A percentile compares a stretch with the other conserved stretches of the same genome.
These are phyloP conservation scores for Rhipidura dahli DNA, from an alignment of 2,113 vertebrate species.

Conservation along the genomic window DNA sequence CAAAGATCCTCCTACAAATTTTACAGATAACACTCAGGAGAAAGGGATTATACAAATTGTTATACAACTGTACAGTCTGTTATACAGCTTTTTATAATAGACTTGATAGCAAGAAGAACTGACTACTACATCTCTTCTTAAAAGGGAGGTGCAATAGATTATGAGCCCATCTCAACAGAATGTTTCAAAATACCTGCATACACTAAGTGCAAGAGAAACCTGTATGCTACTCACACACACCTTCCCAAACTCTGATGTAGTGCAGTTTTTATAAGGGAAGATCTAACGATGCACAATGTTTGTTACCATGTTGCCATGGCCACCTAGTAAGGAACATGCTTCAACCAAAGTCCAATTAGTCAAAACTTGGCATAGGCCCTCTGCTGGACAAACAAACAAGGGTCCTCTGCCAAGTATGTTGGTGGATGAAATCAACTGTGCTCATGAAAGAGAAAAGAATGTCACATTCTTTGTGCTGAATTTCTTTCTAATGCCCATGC, in stretches of 20 bases:
- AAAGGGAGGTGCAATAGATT: background rate
- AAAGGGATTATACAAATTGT: background rate
- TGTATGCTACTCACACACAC: background rate
- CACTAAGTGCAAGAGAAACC: background rate
- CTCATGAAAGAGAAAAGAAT: background rate
- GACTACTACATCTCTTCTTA: background rate
- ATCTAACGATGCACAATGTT: background rate
- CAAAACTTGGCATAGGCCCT: background rate
- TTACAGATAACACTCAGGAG: background rate
- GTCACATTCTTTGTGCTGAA: background rate
- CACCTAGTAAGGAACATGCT: background rate
- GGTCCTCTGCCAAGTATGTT: background rate
- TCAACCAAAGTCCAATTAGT: background rate
- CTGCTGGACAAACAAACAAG: background rate
- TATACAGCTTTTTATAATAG: background rate
- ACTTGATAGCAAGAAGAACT: background rate
- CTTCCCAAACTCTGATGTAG: background rate
- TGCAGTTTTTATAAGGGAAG: background rate
- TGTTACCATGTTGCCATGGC: conserved; percentile 31
- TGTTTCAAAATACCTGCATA: background rate
- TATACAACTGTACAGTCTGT: background rate
- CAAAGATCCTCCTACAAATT: background rate
- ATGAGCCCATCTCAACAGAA: background rate
- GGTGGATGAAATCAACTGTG: background rate
- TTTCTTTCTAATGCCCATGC: background rate